Evolutionary conservation across 2,113 vertebrate genomes (phyloP).

Genomic region (Serinus canaria): DNA sequence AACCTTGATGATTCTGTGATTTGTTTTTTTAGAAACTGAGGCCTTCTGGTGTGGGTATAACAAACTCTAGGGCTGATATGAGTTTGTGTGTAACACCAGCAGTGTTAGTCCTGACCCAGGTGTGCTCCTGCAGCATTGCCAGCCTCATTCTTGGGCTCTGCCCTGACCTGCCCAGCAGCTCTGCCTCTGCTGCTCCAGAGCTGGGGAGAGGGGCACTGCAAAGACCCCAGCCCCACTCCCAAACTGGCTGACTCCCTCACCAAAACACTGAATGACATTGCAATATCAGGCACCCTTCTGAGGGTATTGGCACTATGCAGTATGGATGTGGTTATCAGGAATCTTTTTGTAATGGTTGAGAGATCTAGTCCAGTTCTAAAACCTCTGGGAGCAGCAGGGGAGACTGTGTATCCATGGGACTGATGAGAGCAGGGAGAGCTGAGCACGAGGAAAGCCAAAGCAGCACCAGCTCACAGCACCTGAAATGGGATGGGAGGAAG

Average conservation of each 20-base stretch:
- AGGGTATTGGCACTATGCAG: accelerated
- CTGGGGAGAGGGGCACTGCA: background rate
- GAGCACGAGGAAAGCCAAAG: accelerated
- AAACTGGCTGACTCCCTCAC: background rate
- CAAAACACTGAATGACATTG: background rate
- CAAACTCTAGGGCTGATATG: accelerated
- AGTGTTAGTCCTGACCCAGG: background rate
- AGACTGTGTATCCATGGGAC: background rate
- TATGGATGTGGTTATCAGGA: background rate
- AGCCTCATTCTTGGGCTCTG: background rate
- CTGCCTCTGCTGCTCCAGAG: background rate
- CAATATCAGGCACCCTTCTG: background rate
- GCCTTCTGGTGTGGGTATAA: background rate
- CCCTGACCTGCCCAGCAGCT: background rate
- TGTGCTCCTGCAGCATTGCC: background rate
- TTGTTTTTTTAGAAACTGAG: background rate
- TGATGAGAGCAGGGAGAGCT: background rate
- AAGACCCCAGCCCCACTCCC: background rate
- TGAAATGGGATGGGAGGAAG: background rate
- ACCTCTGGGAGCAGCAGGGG: background rate
- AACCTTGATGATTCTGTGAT: background rate
- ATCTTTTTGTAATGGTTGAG: background rate
- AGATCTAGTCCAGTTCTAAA: background rate
- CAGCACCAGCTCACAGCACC: background rate
- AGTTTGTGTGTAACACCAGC: background rate